Evolutionary conservation across 2,113 vertebrate species (phyloP), one percentile per base, ranked within the genome.

Genomic region (Silurus glanis): DNA sequence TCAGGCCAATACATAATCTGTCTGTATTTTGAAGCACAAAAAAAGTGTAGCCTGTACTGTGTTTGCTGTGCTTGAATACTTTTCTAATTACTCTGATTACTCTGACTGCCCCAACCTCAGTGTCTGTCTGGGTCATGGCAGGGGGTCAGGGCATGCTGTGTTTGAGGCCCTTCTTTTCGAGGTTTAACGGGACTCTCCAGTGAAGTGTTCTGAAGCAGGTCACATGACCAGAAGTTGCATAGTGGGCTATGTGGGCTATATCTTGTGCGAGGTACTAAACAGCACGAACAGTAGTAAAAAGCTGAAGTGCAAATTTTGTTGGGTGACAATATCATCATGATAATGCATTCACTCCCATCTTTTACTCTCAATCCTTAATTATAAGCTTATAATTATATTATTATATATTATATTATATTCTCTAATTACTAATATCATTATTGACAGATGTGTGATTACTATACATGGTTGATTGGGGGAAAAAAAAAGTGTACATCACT

Each of bases 151-250:
- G 37, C 69, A 53, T 75, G 16, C 56, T 86, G 79, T 64, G 72
- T 62, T 78, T 59, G 74, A 85, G 14, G 37, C 37, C 37, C 37
- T 37, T 37, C 37, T 37, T 37, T 37, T 37, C 82, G 47, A 64
- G 80, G 19, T 75, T 80, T 86, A 82, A 86, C 45, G 28, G 62
- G 85, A 82, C 56, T 64, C 80, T 82, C 69, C 47, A 66, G 21
- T 83, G 71, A 87, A 56, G 80, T 83, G 80, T 75, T 74, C 71
- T 83, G 14, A 83, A 75, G 25, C 25, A 17, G 71, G 83, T 83
- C 56, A 83, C 71, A 83, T 83, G 85, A 76, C 21, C 3, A 86
- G 85, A 86, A 69, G 69, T 49, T 75, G 17, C 37, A 47, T 28
- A 62, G 47, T 17, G 14, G 37, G 37, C 37, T 37, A 37, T 37